Evolutionary conservation across 1,140 invertebrate species (phyloP).

Genomic region (Drosophila ironensis): DNA sequence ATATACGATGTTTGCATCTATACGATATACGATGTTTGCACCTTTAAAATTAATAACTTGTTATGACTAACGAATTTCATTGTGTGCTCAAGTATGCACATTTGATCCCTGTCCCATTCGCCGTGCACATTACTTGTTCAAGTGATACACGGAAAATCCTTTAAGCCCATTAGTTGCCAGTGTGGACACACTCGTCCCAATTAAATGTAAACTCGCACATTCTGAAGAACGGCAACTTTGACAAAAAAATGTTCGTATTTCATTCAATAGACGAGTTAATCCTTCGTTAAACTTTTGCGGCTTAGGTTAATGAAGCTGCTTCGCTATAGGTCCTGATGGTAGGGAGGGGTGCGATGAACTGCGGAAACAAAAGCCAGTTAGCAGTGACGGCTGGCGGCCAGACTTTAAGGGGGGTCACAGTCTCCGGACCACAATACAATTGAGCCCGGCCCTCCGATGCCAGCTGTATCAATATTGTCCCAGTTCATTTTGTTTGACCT

Average conservation of each 20-base stretch:
- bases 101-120: neutral
- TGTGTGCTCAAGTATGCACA: neutral
- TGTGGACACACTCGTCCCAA: neutral
- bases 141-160: neutral
- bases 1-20: too few species aligned
- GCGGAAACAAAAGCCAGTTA: slow-evolving; percentile 35
- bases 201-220: neutral
- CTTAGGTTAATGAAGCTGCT: slow-evolving; percentile 61
- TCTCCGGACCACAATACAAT: slow-evolving; percentile 54
- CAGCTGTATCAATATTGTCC: slow-evolving; percentile 79
- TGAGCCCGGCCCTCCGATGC: slow-evolving; percentile 54
- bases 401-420: slow-evolving; percentile 30
- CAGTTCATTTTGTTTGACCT: slow-evolving; percentile 77
- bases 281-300: slow-evolving; percentile 39
- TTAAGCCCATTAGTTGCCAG: neutral
- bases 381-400: slow-evolving; percentile 15
- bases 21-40: neutral
- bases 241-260: slow-evolving; percentile 19
- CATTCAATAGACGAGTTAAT: slow-evolving; percentile 52
- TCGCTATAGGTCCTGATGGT: neutral
- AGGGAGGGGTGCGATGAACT: slow-evolving; percentile 3
- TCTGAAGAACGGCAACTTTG: neutral
- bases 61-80: neutral
- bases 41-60: neutral
- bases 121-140: neutral